These are phyloP conservation scores for Limnothrissa miodon DNA, from an alignment of 2,113 vertebrate genomes.

Conservation along the genomic window DNA sequence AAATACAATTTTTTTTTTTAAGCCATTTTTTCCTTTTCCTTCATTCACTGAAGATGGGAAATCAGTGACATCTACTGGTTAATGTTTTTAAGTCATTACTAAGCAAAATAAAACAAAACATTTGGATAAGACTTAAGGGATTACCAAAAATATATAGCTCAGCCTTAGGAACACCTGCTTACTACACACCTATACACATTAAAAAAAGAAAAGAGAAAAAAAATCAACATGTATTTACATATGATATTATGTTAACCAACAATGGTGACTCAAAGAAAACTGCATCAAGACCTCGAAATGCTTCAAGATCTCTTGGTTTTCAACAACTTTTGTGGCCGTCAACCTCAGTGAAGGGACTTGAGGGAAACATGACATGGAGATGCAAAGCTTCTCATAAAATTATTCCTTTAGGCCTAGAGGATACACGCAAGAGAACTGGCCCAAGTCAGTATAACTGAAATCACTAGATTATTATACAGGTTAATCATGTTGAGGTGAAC, in stretches of 20 bases:
- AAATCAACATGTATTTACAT: constrained; percentile 71
- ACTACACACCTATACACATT: constrained; percentile 74
- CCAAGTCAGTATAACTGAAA: constrained; percentile 35
- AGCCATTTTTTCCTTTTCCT: neutral
- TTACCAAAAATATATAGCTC: constrained; percentile 49
- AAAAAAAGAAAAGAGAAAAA: constrained; percentile 54
- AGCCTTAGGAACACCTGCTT: constrained; percentile 66
- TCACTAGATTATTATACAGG: constrained; percentile 41
- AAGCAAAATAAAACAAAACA: neutral
- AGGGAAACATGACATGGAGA: neutral
- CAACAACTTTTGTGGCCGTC: constrained; percentile 46
- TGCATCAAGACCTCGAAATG: constrained; percentile 40
- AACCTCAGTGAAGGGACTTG: constrained; percentile 24
- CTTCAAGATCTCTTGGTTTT: constrained; percentile 36
- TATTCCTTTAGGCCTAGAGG: neutral
- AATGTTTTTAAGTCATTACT: constrained; percentile 8
- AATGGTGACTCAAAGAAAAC: constrained; percentile 38
- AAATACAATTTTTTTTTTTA: constrained; percentile 11
- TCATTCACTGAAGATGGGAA: neutral
- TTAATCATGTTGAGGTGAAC: constrained; percentile 6
- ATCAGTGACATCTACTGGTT: constrained; percentile 19
- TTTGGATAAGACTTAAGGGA: constrained; percentile 31
- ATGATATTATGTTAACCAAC: constrained; percentile 58
- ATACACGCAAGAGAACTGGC: constrained; percentile 16
- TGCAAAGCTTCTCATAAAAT: neutral